A percentile compares a stretch with the other conserved stretches of the same genome.
Evolutionary conservation across 2,113 vertebrate genomes (phyloP).

Genomic region (Thymallus thymallus): DNA sequence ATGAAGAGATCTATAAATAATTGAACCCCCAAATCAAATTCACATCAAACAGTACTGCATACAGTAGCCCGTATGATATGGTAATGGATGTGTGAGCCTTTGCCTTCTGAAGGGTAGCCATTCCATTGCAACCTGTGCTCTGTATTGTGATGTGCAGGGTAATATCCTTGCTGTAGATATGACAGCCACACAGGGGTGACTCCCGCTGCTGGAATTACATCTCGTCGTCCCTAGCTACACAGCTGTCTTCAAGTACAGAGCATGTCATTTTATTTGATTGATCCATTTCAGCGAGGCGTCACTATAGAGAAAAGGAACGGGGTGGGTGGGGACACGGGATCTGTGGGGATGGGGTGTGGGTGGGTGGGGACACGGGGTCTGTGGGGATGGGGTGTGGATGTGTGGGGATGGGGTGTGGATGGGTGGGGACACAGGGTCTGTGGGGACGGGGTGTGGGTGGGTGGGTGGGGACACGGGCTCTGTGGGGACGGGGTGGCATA

Average conservation of each 20-base stretch:
- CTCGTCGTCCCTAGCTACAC: slow-evolving; percentile 52
- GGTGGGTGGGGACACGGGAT: no score
- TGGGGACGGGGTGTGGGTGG: no score
- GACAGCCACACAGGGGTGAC: slow-evolving; percentile 62
- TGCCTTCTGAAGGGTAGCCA: slow-evolving; percentile 40
- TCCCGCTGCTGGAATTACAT: slow-evolving; percentile 61
- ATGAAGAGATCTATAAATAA: slow-evolving; percentile 67
- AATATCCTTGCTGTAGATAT: slow-evolving; percentile 65
- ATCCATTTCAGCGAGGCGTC: slow-evolving; percentile 73
- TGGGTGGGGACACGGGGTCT: no score
- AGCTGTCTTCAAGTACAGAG: slow-evolving; percentile 64
- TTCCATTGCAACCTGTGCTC: neutral
- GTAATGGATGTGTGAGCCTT: slow-evolving; percentile 4
- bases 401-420: no score
- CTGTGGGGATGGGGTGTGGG: no score
- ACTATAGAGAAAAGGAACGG: slow-evolving; percentile 45
- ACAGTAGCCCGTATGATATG: slow-evolving; percentile 28
- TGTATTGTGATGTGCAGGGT: slow-evolving; percentile 21
- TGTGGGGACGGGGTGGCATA: slow-evolving; percentile 68
- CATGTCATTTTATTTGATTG: slow-evolving; percentile 79
- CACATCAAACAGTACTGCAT: slow-evolving; percentile 51
- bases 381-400: no score
- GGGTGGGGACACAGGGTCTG: no score
- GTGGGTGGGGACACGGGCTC: neutral
- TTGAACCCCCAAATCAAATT: slow-evolving; percentile 66